Conservation (phyloP, 2,888 invertebrate species). For the Mesochorus sp. region DNA sequence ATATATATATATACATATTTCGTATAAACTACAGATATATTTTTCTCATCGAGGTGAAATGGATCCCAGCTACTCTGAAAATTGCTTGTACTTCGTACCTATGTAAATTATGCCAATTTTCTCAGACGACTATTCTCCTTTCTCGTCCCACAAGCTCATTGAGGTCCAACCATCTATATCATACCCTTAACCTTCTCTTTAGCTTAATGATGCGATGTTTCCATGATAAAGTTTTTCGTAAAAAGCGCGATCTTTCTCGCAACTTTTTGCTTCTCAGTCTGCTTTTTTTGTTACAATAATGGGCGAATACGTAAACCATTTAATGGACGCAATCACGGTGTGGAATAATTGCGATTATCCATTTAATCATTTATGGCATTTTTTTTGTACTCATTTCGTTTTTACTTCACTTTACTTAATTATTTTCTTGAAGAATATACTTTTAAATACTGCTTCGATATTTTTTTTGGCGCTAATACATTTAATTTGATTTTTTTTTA, state of each 20-base stretch:
- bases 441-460: too few relatives aligned
- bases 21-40: constrained; percentile 2
- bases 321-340: neutral
- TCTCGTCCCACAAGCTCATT: neutral
- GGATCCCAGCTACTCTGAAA: neutral
- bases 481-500: too few relatives aligned
- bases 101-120: constrained; percentile 55
- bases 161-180: neutral
- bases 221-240: neutral
- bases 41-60: too few relatives aligned
- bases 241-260: neutral
- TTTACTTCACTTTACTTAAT: too few relatives aligned
- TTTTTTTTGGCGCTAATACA: too few relatives aligned
- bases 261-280: neutral
- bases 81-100: neutral
- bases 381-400: neutral
- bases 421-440: neutral
- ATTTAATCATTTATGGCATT: neutral
- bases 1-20: neutral
- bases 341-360: neutral
- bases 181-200: neutral
- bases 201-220: constrained; percentile 24
- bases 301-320: neutral
- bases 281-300: neutral
- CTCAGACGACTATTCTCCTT: neutral